These are phyloP conservation scores for Octopus bimaculoides DNA, from an alignment of 1,140 invertebrate species.

Conservation along the genomic window DNA sequence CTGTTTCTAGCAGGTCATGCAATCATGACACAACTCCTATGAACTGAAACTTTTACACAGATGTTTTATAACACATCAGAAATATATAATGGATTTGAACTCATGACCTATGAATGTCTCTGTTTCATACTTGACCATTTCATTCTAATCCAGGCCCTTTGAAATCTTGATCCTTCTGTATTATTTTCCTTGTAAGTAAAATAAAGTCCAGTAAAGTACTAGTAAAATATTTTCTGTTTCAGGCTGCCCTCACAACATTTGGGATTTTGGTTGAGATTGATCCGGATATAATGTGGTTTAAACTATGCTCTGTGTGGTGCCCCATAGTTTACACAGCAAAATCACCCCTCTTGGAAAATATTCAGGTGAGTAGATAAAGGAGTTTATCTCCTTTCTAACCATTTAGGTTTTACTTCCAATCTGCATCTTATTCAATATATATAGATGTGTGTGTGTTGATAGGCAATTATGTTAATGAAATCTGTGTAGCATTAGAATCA, in stretches of 20 bases:
- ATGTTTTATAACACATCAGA: too few species aligned
- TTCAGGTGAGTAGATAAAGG: background rate
- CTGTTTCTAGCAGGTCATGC: too few species aligned
- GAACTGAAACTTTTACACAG: too few species aligned
- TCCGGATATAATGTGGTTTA: conserved; percentile 35
- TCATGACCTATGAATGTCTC: too few species aligned
- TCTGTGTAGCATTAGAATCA: background rate
- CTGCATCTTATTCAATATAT: background rate
- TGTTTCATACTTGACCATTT: too few species aligned
- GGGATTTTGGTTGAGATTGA: conserved; percentile 25
- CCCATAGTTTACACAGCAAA: conserved; percentile 28
- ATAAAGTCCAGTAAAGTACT: too few species aligned
- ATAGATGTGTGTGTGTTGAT: background rate
- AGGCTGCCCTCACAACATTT: conserved; percentile 31
- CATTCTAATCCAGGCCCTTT: too few species aligned
- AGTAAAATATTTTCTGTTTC: conserved; percentile 14
- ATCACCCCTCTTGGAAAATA: background rate
- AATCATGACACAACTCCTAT: too few species aligned
- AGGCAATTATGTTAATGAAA: background rate
- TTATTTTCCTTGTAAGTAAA: too few species aligned
- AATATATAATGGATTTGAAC: too few species aligned
- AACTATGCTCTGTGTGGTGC: conserved; percentile 26
- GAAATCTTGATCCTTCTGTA: too few species aligned
- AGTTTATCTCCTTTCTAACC: background rate
- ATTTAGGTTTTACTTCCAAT: background rate